phyloP scores from a whole-genome alignment of 2,113 vertebrate genomes.

The Brienomyrus brachyistius region DNA sequence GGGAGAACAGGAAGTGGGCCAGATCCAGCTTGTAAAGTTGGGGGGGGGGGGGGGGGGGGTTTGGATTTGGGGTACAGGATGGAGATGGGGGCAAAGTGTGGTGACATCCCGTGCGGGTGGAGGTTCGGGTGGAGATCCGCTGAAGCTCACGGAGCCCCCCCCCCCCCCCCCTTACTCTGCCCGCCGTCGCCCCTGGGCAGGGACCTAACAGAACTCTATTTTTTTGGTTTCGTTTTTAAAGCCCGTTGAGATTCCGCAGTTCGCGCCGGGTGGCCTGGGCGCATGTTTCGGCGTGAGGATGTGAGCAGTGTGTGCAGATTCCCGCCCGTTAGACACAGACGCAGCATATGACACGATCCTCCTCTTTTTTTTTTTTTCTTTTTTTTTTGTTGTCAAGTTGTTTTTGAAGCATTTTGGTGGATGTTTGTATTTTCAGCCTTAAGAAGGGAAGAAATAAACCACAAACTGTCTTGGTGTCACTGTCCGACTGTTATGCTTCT shows the following conservation, averaged over 20 bases:
- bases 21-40: conserved; percentile 32
- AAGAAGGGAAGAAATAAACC: conserved; percentile 46
- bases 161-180: conserved; percentile 8
- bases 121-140: neutral
- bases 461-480: neutral
- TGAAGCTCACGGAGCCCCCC: neutral
- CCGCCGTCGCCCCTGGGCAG: conserved; percentile 43
- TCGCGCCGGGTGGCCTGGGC: neutral
- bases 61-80: neutral
- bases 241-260: conserved; percentile 34
- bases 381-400: conserved; percentile 30
- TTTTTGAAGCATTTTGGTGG: conserved; percentile 34
- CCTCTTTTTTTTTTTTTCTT: conserved; percentile 1
- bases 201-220: conserved; percentile 29
- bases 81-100: neutral
- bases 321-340: conserved; percentile 17
- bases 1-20: conserved; percentile 34
- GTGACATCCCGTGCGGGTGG: too few species aligned
- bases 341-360: conserved; percentile 21
- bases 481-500: neutral
- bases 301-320: conserved; percentile 33
- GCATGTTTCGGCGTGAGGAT: conserved; percentile 21
- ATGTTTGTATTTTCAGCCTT: conserved; percentile 44
- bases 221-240: conserved; percentile 46
- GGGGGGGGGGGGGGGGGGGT: conserved; percentile 9